Conservation (phyloP, 2,797 vertebrate genomes). For the Pseudomugil gertrudae region DNA sequence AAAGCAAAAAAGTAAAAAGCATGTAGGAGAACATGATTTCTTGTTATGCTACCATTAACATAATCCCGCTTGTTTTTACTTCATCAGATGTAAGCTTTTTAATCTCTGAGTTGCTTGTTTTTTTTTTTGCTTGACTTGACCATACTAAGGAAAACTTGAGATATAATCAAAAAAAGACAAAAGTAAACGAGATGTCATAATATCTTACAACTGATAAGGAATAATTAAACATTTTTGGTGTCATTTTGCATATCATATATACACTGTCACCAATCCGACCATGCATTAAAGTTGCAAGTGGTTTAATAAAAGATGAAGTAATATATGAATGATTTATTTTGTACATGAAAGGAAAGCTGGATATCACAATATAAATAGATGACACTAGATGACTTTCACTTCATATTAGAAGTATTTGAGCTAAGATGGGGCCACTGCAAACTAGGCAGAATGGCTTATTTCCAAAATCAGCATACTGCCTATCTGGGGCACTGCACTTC, state of each 20-base stretch:
- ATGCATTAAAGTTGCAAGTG: conserved; percentile 40
- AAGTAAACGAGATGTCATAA: conserved; percentile 18
- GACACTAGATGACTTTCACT: conserved; percentile 5
- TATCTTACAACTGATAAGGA: conserved; percentile 24
- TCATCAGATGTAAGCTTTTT: background rate
- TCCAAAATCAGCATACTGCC: conserved; percentile 27
- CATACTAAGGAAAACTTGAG: background rate
- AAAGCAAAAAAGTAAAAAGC: conserved; percentile 15
- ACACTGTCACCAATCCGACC: conserved; percentile 28
- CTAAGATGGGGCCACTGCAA: conserved; percentile 12
- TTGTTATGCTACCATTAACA: conserved; percentile 4
- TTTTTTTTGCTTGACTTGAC: background rate
- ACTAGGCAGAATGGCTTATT: background rate
- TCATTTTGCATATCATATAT: conserved; percentile 51
- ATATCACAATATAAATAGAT: conserved; percentile 21
- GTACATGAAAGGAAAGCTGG: conserved; percentile 22
- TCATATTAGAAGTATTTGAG: conserved; percentile 8
- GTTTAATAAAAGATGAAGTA: conserved; percentile 64
- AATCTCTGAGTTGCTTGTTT: background rate
- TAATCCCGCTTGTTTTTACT: conserved; percentile 4
- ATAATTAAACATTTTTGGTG: conserved; percentile 21
- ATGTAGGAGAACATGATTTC: conserved; percentile 11
- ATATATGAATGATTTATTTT: conserved; percentile 62
- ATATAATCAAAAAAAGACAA: conserved; percentile 25
- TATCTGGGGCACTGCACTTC: conserved; percentile 19